These are phyloP conservation scores for Catharus fuscescens DNA, from an alignment of 2,113 vertebrate genomes.

Conservation along the genomic window DNA sequence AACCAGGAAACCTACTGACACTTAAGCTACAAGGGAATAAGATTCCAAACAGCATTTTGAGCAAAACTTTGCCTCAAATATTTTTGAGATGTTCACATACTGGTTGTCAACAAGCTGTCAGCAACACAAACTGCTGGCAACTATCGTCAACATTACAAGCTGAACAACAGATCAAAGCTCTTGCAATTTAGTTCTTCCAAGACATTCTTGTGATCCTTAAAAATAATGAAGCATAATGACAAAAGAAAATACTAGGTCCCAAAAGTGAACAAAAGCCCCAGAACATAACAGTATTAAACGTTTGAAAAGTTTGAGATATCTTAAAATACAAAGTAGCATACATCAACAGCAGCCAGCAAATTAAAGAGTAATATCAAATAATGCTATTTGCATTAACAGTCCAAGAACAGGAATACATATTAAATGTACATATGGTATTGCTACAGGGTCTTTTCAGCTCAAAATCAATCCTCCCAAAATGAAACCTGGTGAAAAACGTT, in stretches of 20 bases:
- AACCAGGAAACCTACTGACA: not conserved
- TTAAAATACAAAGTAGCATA: not conserved
- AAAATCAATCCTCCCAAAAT: not conserved
- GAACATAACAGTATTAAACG: not conserved
- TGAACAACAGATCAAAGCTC: not conserved
- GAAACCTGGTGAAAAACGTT: not conserved
- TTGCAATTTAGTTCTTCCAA: not conserved
- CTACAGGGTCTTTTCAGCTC: not conserved
- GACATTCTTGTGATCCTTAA: not conserved
- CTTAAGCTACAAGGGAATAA: not conserved
- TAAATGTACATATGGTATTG: not conserved
- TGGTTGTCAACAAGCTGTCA: conserved; percentile 31
- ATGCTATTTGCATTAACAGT: not conserved
- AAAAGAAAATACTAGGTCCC: not conserved
- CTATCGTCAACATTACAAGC: not conserved
- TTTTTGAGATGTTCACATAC: conserved; percentile 12
- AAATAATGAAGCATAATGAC: not conserved
- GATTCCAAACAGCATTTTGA: not conserved
- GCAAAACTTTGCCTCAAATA: not conserved
- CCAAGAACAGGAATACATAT: not conserved
- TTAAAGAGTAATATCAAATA: not conserved
- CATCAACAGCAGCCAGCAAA: not conserved
- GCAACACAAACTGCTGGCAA: conserved; percentile 26
- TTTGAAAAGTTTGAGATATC: not conserved
- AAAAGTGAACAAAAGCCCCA: not conserved